These are phyloP conservation scores for Meandrusa payeni DNA, from an alignment of 2,888 invertebrate genomes.

Conservation along the genomic window DNA sequence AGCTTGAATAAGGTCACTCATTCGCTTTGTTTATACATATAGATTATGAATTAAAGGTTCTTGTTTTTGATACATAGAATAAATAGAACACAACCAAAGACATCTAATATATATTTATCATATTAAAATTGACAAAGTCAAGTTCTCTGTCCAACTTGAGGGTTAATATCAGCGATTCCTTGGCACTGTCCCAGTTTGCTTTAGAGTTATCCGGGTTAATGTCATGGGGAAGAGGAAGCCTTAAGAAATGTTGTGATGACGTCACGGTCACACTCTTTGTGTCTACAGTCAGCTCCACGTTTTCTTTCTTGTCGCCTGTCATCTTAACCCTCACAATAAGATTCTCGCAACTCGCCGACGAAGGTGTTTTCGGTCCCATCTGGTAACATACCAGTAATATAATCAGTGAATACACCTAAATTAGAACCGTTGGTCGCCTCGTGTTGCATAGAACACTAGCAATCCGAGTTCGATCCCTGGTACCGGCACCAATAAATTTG, in stretches of 20 bases:
- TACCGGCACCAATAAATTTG: too few species aligned
- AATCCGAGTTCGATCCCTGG: too few species aligned
- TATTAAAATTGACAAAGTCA: constrained; percentile 91
- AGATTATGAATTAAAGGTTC: too few species aligned
- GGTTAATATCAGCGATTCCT: constrained; percentile 85
- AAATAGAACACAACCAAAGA: too few species aligned
- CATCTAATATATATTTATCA: neutral
- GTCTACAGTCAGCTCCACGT: constrained; percentile 86
- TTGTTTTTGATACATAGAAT: too few species aligned
- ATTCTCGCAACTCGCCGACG: constrained; percentile 92
- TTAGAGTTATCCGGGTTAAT: constrained; percentile 90
- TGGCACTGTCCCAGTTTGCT: constrained; percentile 88
- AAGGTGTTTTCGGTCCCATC: constrained; percentile 90
- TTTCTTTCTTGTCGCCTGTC: constrained; percentile 87
- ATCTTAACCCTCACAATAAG: constrained; percentile 89
- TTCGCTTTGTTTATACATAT: too few species aligned
- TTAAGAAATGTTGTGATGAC: constrained; percentile 84
- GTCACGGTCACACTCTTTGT: constrained; percentile 82
- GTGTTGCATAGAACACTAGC: too few species aligned
- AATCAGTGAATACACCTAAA: too few species aligned
- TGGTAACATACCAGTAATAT: too few species aligned
- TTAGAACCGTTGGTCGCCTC: too few species aligned
- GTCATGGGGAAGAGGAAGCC: constrained; percentile 89
- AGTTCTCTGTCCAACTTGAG: constrained; percentile 89
- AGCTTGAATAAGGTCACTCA: too few species aligned